Percentiles rank a stretch among this genome's conserved stretches.
phyloP scores from a whole-genome alignment of 64 coral and sea anemone species.

The Trachythela sp. region DNA sequence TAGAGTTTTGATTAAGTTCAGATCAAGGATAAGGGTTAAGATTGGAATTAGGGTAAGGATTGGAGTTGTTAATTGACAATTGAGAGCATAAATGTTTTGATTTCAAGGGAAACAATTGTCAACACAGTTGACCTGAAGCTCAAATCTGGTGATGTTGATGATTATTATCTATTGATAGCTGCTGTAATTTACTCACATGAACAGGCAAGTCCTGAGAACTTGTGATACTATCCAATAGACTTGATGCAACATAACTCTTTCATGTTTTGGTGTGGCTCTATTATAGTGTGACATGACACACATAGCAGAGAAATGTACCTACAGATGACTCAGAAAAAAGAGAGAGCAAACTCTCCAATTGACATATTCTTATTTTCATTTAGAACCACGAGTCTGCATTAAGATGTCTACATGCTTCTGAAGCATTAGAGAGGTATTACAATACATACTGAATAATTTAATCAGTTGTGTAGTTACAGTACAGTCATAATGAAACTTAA shows the following conservation, averaged over 20 bases:
- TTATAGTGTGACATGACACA: too few species aligned
- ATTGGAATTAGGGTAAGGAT: too few species aligned
- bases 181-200: conserved; percentile 83
- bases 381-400: conserved; percentile 88
- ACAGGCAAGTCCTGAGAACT: conserved; percentile 33
- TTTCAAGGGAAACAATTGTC: conserved; percentile 69
- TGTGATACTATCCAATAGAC: too few species aligned
- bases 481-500: too few species aligned
- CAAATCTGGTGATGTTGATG: conserved; percentile 92
- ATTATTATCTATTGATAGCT: conserved; percentile 89
- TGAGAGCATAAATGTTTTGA: not conserved
- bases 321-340: too few species aligned
- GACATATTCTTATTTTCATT: conserved; percentile 8
- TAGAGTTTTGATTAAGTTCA: too few species aligned
- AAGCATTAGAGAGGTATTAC: conserved; percentile 86
- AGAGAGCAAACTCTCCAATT: too few species aligned
- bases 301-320: too few species aligned
- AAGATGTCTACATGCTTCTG: conserved; percentile 87
- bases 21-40: not conserved
- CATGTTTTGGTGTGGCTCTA: too few species aligned
- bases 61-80: not conserved
- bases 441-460: not conserved
- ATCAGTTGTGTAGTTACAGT: too few species aligned
- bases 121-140: conserved; percentile 81
- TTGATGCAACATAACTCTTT: too few species aligned